Percentiles rank a stretch among this genome's conserved stretches.
Evolutionary conservation across 1,140 invertebrate genomes (phyloP).

Genomic region (Hyphantria cunea): DNA sequence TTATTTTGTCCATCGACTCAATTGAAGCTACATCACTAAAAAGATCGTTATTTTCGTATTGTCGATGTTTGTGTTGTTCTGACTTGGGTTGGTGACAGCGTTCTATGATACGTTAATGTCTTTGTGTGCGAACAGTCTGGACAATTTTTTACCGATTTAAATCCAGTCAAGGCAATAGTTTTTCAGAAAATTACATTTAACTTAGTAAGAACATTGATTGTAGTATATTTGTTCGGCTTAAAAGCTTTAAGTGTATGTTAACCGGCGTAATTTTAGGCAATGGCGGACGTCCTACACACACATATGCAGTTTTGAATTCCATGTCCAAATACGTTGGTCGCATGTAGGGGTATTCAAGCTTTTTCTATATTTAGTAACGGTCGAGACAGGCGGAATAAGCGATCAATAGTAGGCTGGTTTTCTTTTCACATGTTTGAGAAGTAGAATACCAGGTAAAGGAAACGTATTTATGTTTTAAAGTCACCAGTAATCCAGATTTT

Average conservation of each 20-base stretch:
- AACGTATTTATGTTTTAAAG: no score
- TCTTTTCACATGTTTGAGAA: neutral
- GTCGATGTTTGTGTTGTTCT: slow-evolving; percentile 17
- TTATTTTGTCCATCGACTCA: slow-evolving; percentile 29
- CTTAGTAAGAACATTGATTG: neutral
- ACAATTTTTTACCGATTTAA: slow-evolving; percentile 24
- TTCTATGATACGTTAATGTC: slow-evolving; percentile 16
- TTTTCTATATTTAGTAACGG: slow-evolving; percentile 9
- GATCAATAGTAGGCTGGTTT: slow-evolving; percentile 2
- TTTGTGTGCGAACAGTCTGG: slow-evolving; percentile 30
- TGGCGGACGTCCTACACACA: slow-evolving; percentile 25
- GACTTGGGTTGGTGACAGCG: slow-evolving; percentile 25
- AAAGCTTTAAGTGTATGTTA: slow-evolving; percentile 6
- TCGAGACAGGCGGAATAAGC: neutral
- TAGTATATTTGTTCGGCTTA: neutral
- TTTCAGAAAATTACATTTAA: slow-evolving; percentile 5
- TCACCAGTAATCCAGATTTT: no score
- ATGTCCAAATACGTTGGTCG: slow-evolving; percentile 6
- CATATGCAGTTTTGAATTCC: slow-evolving; percentile 9
- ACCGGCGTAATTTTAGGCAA: neutral
- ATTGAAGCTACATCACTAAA: slow-evolving; percentile 27
- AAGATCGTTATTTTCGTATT: slow-evolving; percentile 36
- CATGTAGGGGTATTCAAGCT: slow-evolving; percentile 8
- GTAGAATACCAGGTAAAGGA: no score
- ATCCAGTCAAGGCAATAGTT: slow-evolving; percentile 10